Evolutionary conservation across 2,888 invertebrate species (phyloP), one percentile per base, ranked within the genome.

Genomic region (Polymixis lichenea): DNA sequence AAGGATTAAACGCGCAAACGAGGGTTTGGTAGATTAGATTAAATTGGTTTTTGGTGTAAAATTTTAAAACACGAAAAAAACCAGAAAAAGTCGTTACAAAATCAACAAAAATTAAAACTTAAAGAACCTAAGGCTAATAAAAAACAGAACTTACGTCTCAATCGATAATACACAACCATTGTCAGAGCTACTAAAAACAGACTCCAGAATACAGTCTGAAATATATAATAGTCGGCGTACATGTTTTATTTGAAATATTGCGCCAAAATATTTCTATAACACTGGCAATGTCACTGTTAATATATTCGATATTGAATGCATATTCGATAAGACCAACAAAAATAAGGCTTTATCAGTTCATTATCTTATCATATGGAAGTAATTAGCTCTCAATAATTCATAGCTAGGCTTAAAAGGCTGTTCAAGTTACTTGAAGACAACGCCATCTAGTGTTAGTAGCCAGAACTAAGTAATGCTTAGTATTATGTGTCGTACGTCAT

Each of bases 201-300:
- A 25, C 68, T 58, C 83, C 83, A 83, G 60, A 83, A 83, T 0
- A 77, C 25, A 0, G 38, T 77, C 15, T 83, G 83, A 22, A 85
- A 77, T 68, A 82, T 65, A 46, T 83, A 82, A 51, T 85, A 85
- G 1, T 65, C 61, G 0, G 8, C 43, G 11, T 61, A n/a, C 82
- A 77, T 85, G 0, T 38, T 82, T 66, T 49, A 53, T 66, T 17
- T 28, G 19, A 22, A 76, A 49, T 38, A 38, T 19, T 49, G 15
- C 5, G 13, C n/a, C 17, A 51, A 25, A 15, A 28, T 38, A 46
- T 53, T 46, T 53, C 11, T 71, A 25, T 51, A 25, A 69, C 49
- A 64, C 62, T 38, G 19, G 19, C 43, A 56, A 68, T 43, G 11
- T 62, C 46, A 70, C 72, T 75, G 49, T 61, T 55, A 55, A 25